phyloP scores from a whole-genome alignment of 1,140 invertebrate genomes.

The Calliopsis andreniformis region DNA sequence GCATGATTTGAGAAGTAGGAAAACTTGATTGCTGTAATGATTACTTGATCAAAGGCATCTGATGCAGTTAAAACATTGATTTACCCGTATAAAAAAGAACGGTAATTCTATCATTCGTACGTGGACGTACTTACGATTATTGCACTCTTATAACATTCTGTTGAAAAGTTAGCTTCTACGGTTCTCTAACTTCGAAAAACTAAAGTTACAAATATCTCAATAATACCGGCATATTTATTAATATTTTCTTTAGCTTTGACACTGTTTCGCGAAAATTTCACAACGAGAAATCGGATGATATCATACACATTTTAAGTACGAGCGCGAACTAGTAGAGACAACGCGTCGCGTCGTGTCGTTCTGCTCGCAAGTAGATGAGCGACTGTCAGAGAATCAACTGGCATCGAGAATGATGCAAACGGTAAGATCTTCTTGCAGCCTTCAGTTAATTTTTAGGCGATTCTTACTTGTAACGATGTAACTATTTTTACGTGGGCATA shows the following conservation, averaged over 20 bases:
- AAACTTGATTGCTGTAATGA: neutral
- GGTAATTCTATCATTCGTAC: neutral
- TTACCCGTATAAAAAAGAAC: neutral
- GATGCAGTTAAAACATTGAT: neutral
- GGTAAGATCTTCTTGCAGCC: constrained; percentile 37
- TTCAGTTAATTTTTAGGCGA: constrained; percentile 48
- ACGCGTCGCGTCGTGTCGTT: constrained; percentile 25
- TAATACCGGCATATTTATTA: neutral
- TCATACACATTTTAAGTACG: constrained; percentile 29
- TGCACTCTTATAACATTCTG: neutral
- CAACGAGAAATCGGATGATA: neutral
- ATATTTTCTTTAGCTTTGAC: neutral
- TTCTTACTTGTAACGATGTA: constrained; percentile 27
- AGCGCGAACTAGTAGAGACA: constrained; percentile 28
- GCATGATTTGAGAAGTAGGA: neutral
- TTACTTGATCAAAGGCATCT: constrained; percentile 14
- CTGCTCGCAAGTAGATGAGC: constrained; percentile 37
- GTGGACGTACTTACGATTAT: too few relatives aligned
- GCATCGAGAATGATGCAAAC: constrained; percentile 37
- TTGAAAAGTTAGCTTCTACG: neutral
- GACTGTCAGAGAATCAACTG: constrained; percentile 60
- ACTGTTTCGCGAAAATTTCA: neutral
- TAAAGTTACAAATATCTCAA: neutral
- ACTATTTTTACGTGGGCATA: neutral
- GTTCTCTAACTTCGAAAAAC: too few relatives aligned